phyloP scores from a whole-genome alignment of 2,888 invertebrate genomes.

The Tetragonula carbonaria region DNA sequence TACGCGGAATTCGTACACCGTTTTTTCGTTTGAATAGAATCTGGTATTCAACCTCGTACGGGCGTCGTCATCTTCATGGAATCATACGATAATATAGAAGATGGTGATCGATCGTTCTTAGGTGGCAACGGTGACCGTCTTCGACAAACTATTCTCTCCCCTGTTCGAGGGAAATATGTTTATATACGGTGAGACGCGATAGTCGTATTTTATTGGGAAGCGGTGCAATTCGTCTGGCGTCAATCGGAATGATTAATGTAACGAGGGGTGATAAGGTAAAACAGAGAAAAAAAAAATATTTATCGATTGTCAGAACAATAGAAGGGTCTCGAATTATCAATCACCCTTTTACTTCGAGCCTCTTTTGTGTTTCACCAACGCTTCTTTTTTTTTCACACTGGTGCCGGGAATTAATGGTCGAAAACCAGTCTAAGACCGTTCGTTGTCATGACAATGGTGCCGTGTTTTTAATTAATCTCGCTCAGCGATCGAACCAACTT shows the following conservation, averaged over 20 bases:
- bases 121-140: background rate
- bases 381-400: background rate
- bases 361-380: constrained; percentile 12
- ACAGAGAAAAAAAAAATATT: constrained; percentile 16
- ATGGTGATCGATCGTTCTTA: constrained; percentile 21
- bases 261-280: constrained; percentile 23
- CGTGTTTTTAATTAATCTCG: constrained; percentile 25
- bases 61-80: constrained; percentile 5
- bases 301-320: constrained; percentile 15
- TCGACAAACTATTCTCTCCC: constrained; percentile 3
- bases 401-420: constrained; percentile 24
- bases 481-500: background rate
- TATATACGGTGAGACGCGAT: constrained; percentile 16
- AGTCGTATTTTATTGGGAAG: background rate
- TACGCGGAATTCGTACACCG: constrained; percentile 1
- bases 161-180: background rate
- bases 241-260: constrained; percentile 21
- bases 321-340: constrained; percentile 24
- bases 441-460: constrained; percentile 7
- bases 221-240: background rate
- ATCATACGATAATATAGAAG: background rate
- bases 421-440: background rate
- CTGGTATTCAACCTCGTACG: background rate
- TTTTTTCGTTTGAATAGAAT: background rate
- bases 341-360: constrained; percentile 5